Base-by-base conservation (phyloP, 1,140 invertebrate genomes). In the Trichonephila clavata region DNA sequence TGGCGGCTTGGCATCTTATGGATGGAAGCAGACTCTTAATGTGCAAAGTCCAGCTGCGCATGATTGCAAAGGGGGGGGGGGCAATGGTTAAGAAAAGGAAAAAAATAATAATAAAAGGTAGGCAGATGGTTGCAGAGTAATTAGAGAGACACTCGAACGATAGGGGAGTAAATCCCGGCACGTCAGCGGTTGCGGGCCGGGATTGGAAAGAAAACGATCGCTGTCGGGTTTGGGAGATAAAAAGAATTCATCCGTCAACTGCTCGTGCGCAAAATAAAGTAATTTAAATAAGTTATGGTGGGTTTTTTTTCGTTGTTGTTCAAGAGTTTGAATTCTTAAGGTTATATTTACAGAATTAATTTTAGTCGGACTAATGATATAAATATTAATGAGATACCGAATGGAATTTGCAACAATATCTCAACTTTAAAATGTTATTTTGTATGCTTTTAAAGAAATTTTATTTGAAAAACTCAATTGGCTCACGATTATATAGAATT, bases 1-100 rank as follows among this genome's bases (percentile, higher is more conserved):
- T 7, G 50, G 63, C 21, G 27, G 20, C n/a, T 21, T 63, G 20
- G 63, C 21, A 63, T 63, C 59, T 87, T 87, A 68, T 77, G 68
- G 68, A 77, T 88, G 86, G 59, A 50, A 24, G 84, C n/a, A 61
- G 86, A 88, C 61, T 88, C 68, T 71, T 88, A 88, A 88, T 88
- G 86, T 32, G 84, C 32, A 59, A 27, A 68, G 20, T 27, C 50
- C 86, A 88, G 86, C 86, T 88, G 86, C 86, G 32, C n/a, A 65
- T 13, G 60, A 13, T 88, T 71, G n/a, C 24, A 65, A 60, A 16
- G 16, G 61, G 61, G 60, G 60, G 20, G 60, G 61, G 60, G 60
- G 20, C 0, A 21, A 63, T 21, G 63, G 63, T 61, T 43, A 63
- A 13, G 20, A 43, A 27, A n/a, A 57, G 68, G 8, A 71, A 89